Base-by-base conservation (phyloP, 2,113 vertebrate genomes). In the Heterotis niloticus region DNA sequence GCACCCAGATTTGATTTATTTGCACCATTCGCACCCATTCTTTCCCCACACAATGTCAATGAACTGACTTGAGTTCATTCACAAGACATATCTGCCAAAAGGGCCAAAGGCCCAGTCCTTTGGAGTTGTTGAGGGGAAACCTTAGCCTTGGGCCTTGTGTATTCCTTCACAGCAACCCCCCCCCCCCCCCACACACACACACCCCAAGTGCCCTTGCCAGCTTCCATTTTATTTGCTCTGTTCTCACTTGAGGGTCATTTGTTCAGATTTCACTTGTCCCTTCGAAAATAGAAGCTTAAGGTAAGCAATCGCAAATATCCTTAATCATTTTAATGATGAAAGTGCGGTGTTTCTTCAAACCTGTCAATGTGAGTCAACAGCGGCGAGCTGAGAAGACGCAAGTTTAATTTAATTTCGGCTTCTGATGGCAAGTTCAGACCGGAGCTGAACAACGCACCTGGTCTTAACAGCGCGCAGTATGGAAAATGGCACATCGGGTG, bases 1-100 rank as follows among this genome's bases (percentile, higher is more conserved):
- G 81, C 77, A 20, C 18, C 87, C 88, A 92, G 92, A 93, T 94
- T 92, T 96, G 95, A 97, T 97, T 95, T 94, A 97, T 96, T 94
- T 96, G 92, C 88, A 84, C 89, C 89, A 94, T 95, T 96, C 92
- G 93, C 84, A 75, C 86, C 85, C 87, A 91, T 92, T 91, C 91
- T 87, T 91, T 88, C 85, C 81, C 71, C 81, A 88, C 86, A 95
- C 93, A 96, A 96, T 93, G 83, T 88, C 85, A 95, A 96, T 93
- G 91, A 90, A 95, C 92, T 95, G 82, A 87, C 86, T 87, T 80
- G 88, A 95, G 93, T 95, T 92, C 87, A 95, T 94, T 90, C 91
- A 94, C 92, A 93, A 89, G 88, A 83, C 88, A 88, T 88, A 89
- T 87, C 87, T 80, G 90, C 91, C 87, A 89, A 81, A 85, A 86